phyloP scores from a whole-genome alignment of 2,888 invertebrate genomes.

The Eupithecia tripunctaria region DNA sequence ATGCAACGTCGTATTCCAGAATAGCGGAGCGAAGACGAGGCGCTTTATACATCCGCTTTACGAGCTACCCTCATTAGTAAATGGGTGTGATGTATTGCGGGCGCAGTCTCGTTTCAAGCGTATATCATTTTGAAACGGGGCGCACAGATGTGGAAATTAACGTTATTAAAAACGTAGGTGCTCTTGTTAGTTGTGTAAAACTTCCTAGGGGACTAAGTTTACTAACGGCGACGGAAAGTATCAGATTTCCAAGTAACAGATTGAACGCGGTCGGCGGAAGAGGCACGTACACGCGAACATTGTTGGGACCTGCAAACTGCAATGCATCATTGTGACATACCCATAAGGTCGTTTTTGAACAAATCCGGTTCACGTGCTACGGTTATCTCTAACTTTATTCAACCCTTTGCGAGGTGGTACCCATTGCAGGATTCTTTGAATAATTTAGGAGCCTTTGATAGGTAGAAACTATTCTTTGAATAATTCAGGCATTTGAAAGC shows the following conservation, averaged over 20 bases:
- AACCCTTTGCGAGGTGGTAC: slow-evolving; percentile 5
- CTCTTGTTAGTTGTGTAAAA: slow-evolving; percentile 24
- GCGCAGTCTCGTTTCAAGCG: slow-evolving; percentile 48
- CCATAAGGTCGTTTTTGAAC: slow-evolving; percentile 27
- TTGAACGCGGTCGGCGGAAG: slow-evolving; percentile 47
- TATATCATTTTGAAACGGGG: slow-evolving; percentile 49
- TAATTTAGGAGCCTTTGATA: slow-evolving; percentile 5
- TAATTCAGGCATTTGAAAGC: neutral
- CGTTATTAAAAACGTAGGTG: slow-evolving; percentile 8
- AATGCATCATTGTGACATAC: slow-evolving; percentile 69
- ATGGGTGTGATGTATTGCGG: slow-evolving; percentile 52
- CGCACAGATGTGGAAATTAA: slow-evolving; percentile 24
- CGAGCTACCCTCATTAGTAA: slow-evolving; percentile 63
- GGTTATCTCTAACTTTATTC: slow-evolving; percentile 11
- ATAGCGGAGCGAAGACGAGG: slow-evolving; percentile 46
- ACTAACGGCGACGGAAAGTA: slow-evolving; percentile 24
- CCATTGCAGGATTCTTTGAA: slow-evolving; percentile 9
- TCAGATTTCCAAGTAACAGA: slow-evolving; percentile 36
- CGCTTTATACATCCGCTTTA: slow-evolving; percentile 52
- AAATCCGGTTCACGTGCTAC: slow-evolving; percentile 39
- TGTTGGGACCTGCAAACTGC: slow-evolving; percentile 67
- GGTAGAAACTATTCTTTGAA: slow-evolving; percentile 2
- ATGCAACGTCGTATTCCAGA: slow-evolving; percentile 50
- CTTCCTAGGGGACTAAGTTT: slow-evolving; percentile 18
- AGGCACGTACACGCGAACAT: slow-evolving; percentile 62